phyloP scores from a whole-genome alignment of 1,140 invertebrate species.

The Eurytemora carolleeae region DNA sequence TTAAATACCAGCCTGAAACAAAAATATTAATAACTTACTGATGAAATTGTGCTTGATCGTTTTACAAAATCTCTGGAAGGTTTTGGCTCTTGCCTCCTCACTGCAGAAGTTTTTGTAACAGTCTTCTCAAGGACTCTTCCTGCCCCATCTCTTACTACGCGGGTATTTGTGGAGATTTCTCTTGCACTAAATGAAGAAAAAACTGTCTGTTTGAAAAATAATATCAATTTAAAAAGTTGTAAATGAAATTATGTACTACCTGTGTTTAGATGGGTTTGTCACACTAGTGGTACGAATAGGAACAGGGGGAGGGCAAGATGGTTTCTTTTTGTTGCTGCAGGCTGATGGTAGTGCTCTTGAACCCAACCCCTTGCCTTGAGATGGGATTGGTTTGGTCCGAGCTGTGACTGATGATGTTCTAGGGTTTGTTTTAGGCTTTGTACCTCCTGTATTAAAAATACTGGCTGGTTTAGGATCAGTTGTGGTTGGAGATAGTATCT shows the following conservation, averaged over 20 bases:
- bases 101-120: not conserved
- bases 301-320: not conserved
- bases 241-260: too few species aligned
- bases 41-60: too few species aligned
- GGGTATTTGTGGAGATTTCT: not conserved
- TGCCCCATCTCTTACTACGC: not conserved
- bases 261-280: too few species aligned
- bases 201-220: too few species aligned
- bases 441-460: not conserved
- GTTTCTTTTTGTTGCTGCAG: too few species aligned
- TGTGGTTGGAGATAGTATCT: not conserved
- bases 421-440: not conserved
- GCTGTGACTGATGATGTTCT: not conserved
- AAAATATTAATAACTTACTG: too few species aligned
- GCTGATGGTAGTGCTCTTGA: too few species aligned
- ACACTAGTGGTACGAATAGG: not conserved
- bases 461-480: not conserved
- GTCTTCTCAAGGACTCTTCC: not conserved
- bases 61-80: too few species aligned
- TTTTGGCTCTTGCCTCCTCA: too few species aligned
- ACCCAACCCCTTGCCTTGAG: not conserved
- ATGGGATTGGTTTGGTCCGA: not conserved
- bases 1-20: too few species aligned
- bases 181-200: not conserved
- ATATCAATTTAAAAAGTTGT: too few species aligned